A percentile compares a stretch with the other conserved stretches of the same genome.
phyloP scores from a whole-genome alignment of 2,113 vertebrate species.

The Oxyura jamaicensis region DNA sequence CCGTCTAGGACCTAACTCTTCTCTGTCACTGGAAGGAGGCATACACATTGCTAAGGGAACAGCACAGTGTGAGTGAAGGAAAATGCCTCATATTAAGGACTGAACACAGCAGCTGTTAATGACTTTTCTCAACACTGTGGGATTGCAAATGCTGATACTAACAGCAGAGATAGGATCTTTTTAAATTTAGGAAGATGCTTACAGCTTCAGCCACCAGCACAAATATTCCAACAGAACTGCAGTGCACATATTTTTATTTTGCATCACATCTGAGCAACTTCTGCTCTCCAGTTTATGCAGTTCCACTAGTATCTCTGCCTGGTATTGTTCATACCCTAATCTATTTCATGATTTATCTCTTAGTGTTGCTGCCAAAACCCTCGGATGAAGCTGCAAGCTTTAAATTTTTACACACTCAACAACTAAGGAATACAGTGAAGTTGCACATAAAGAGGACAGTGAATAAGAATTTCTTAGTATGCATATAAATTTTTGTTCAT shows the following conservation, averaged over 20 bases:
- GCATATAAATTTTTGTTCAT: conserved; percentile 49
- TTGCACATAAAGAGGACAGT: neutral
- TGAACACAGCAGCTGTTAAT: conserved; percentile 33
- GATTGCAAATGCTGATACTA: conserved; percentile 6
- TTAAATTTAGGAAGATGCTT: neutral
- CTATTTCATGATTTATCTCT: conserved; percentile 39
- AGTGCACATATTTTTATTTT: neutral
- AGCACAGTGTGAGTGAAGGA: neutral
- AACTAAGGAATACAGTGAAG: conserved; percentile 51
- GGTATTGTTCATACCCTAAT: neutral
- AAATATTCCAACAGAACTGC: neutral
- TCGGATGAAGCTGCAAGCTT: conserved; percentile 22
- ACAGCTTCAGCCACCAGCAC: neutral
- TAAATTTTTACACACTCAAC: conserved; percentile 32
- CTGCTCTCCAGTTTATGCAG: conserved; percentile 22
- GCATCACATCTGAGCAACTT: neutral
- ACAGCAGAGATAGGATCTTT: neutral
- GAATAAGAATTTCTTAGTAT: conserved; percentile 38
- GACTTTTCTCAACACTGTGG: neutral
- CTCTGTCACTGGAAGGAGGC: neutral
- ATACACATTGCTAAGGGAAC: neutral
- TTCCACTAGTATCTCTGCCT: neutral
- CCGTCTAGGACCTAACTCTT: neutral
- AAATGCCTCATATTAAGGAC: neutral
- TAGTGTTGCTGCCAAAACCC: conserved; percentile 29